These are phyloP conservation scores for Eristalis tenax DNA, from an alignment of 2,888 invertebrate genomes.

Conservation along the genomic window DNA sequence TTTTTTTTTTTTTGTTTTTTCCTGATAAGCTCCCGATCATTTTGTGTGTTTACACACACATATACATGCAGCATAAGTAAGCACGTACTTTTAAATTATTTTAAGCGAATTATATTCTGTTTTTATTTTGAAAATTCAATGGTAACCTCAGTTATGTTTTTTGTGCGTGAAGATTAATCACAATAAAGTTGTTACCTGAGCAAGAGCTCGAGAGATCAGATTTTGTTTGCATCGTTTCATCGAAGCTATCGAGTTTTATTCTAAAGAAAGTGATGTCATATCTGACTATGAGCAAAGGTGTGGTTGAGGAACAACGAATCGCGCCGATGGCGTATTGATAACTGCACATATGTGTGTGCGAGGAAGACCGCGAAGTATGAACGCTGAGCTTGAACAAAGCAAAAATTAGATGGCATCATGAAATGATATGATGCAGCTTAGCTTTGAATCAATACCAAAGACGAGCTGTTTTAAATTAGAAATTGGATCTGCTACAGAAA, in stretches of 20 bases:
- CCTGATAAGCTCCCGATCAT: constrained; percentile 50
- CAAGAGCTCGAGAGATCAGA: constrained; percentile 39
- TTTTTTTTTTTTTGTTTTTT: constrained; percentile 25
- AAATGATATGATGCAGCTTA: too few species aligned
- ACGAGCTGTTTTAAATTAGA: too few species aligned
- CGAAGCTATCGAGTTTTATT: background rate
- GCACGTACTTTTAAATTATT: constrained; percentile 27
- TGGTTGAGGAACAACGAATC: background rate
- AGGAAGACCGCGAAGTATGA: background rate
- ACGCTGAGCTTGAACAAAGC: background rate
- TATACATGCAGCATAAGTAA: constrained; percentile 42
- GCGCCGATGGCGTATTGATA: background rate
- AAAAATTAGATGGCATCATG: too few species aligned
- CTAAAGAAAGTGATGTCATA: constrained; percentile 37
- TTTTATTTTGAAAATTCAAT: constrained; percentile 26
- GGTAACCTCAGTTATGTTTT: background rate
- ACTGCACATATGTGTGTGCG: background rate
- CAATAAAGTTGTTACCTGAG: constrained; percentile 52
- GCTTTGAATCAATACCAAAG: too few species aligned
- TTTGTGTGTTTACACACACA: constrained; percentile 1
- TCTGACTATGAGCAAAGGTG: constrained; percentile 13
- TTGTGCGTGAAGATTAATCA: constrained; percentile 5
- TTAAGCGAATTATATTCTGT: constrained; percentile 41
- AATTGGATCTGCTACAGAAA: too few species aligned
- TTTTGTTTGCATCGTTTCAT: constrained; percentile 3